phyloP scores from a whole-genome alignment of 2,888 invertebrate species.

The Xestia c-nigrum region DNA sequence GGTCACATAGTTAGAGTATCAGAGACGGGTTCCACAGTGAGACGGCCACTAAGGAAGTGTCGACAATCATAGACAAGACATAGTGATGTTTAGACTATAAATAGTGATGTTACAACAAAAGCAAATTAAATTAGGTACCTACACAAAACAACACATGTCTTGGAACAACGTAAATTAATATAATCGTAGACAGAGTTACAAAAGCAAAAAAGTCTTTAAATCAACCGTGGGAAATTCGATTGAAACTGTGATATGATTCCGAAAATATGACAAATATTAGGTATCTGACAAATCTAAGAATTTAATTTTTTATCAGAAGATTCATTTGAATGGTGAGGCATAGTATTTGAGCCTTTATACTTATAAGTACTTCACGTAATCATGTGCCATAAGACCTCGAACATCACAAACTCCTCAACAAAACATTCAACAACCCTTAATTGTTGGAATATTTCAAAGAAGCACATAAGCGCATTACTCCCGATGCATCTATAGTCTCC shows the following conservation, averaged over 20 bases:
- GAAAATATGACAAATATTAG: background rate
- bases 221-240: background rate
- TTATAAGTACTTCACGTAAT: background rate
- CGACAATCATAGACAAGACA: too few relatives aligned
- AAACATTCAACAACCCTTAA: conserved; percentile 53
- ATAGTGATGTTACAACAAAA: too few relatives aligned
- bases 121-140: background rate
- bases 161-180: background rate
- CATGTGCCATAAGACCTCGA: background rate
- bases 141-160: background rate
- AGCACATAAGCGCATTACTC: conserved; percentile 62
- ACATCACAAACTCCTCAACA: conserved; percentile 12
- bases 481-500: conserved; percentile 70
- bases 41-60: too few relatives aligned
- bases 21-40: too few relatives aligned
- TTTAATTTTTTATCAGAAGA: background rate
- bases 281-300: background rate
- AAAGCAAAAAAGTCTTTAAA: background rate
- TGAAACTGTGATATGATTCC: background rate
- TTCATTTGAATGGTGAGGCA: background rate
- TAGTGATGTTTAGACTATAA: too few relatives aligned
- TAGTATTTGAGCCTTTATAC: background rate
- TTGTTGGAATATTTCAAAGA: conserved; percentile 61
- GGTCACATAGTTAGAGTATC: too few relatives aligned
- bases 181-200: background rate